Percentiles rank a stretch among this genome's conserved stretches.
Conservation (phyloP, 2,797 vertebrate species). For the Cossypha caffra region DNA sequence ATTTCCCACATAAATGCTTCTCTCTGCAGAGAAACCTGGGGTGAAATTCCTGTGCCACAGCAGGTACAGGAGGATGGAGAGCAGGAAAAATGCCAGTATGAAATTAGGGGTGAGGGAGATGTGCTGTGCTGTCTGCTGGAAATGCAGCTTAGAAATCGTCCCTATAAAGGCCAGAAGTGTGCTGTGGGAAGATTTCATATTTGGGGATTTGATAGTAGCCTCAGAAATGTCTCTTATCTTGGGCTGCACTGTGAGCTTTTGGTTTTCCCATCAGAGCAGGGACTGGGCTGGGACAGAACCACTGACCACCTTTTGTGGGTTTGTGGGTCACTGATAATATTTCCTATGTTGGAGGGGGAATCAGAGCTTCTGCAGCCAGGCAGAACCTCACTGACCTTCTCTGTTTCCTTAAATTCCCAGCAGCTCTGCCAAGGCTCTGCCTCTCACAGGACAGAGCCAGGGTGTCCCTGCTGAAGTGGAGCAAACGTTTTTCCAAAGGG, state of each 20-base stretch:
- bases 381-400: not conserved
- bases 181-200: too few species aligned
- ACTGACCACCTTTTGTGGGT: not conserved
- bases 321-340: not conserved
- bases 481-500: constrained; percentile 63
- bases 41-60: not conserved
- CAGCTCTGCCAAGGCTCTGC: not conserved
- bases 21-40: not conserved
- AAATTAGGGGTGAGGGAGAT: not conserved
- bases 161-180: too few species aligned
- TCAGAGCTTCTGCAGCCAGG: not conserved
- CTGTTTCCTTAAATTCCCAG: not conserved
- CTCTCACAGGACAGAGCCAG: constrained; percentile 35
- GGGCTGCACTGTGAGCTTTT: not conserved
- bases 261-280: not conserved
- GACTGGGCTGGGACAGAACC: not conserved
- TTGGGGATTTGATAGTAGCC: too few species aligned
- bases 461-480: constrained; percentile 39
- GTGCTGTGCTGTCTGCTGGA: not conserved
- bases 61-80: not conserved
- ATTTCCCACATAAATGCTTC: not conserved
- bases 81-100: not conserved
- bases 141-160: not conserved
- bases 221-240: not conserved
- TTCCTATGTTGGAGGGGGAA: not conserved